Base-by-base conservation (phyloP, 2,113 vertebrate genomes). In the Festucalex cinctus region DNA sequence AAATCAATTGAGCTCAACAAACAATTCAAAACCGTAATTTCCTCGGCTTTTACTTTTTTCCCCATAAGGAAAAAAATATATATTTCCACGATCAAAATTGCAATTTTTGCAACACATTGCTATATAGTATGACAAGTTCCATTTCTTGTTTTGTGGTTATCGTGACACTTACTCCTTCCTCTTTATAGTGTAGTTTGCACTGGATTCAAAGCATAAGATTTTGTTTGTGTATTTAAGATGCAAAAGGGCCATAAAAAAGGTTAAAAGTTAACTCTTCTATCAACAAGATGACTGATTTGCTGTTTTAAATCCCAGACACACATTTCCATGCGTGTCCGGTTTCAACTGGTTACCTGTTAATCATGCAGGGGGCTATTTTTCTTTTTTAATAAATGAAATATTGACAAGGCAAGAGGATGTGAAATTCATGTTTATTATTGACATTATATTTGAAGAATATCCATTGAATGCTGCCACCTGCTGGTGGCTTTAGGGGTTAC, bases 391-490 rank as follows among this genome's bases (percentile, higher is more conserved):
- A n/a, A 28, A 57, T 57, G 6, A 57, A 57, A 57, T 28, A 57
- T 57, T 57, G 26, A 57, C 54, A 3, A 32, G 14, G 6, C 32
- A 16, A 19, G 54, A 32, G 54, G 26, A 26, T 54, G 54, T 19
- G 13, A 54, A 26, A n/a, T n/a, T 53, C n/a, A 20, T 6, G 44
- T 46, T 44, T 46, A 17, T 46, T 16, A 5, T 17, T 26, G 51
- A 54, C 12, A 54, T 26, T 4, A 2, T 32, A 2, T 32, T 32
- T 32, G 28, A 32, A 32, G 2, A 32, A 32, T 32, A 32, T 32
- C 4, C 28, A 32, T 32, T 32, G 67, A 76, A 0, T 81, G 68
- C 77, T 85, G 86, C 66, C 86, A 83, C 59, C 88, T 85, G 62
- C 32, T 77, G 86, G 75, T 20, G 9, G 0, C 22, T 5, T n/a